A percentile compares a stretch with the other conserved stretches of the same genome.
These are phyloP conservation scores for Ciconia stormi DNA, from an alignment of 2,113 vertebrate genomes.

Conservation along the genomic window DNA sequence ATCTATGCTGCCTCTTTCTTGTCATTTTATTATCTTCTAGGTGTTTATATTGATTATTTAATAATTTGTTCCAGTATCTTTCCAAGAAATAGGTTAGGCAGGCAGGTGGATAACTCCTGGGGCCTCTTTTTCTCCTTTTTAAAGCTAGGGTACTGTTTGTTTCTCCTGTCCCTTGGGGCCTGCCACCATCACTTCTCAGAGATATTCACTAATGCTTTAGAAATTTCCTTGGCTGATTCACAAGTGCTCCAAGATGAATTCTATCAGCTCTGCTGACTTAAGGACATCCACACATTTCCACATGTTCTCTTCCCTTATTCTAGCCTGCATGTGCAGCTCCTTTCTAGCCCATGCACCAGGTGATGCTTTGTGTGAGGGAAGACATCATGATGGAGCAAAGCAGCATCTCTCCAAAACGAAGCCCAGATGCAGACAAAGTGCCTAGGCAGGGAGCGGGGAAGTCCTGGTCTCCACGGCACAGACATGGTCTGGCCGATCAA, in stretches of 20 bases:
- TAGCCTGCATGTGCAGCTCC: not conserved
- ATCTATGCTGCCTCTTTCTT: not conserved
- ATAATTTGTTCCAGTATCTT: slow-evolving; percentile 12
- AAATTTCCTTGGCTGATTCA: not conserved
- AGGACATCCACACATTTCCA: not conserved
- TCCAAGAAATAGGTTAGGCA: slow-evolving; percentile 2
- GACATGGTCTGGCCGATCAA: not conserved
- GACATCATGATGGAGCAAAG: not conserved
- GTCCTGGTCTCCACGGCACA: not conserved
- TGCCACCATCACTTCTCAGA: not conserved
- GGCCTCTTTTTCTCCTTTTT: not conserved
- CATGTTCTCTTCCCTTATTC: not conserved
- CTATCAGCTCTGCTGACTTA: not conserved
- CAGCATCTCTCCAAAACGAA: not conserved
- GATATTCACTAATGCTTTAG: not conserved
- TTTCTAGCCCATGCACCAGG: not conserved
- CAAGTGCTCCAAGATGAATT: not conserved
- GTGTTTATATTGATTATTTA: slow-evolving; percentile 32
- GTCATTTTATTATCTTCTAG: slow-evolving; percentile 24
- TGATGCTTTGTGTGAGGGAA: not conserved
- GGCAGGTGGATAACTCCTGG: not conserved
- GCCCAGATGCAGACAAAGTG: not conserved
- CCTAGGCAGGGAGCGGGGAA: not conserved
- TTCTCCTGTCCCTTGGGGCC: not conserved
- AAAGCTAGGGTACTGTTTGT: not conserved